Percentiles rank a stretch among this genome's conserved stretches.
phyloP scores from a whole-genome alignment of 2,113 vertebrate genomes.

The Scatophagus argus region DNA sequence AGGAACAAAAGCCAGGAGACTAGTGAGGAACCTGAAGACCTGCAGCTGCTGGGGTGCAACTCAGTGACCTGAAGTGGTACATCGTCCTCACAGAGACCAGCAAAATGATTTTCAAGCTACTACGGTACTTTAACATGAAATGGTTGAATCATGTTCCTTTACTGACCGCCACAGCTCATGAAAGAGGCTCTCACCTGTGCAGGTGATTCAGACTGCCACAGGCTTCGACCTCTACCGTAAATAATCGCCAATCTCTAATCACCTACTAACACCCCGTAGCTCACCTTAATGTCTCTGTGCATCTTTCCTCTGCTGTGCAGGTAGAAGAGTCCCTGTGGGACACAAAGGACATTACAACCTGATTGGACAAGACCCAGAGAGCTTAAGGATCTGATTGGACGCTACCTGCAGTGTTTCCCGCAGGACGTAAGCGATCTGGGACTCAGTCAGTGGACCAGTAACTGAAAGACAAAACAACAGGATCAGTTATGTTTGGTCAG shows the following conservation, averaged over 20 bases:
- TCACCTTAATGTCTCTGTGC: conserved; percentile 81
- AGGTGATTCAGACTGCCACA: neutral
- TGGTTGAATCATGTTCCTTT: too few relatives aligned
- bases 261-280: neutral
- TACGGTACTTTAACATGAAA: too few relatives aligned
- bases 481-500: neutral
- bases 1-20: too few relatives aligned
- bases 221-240: neutral
- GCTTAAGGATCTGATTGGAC: neutral
- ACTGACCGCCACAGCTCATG: too few relatives aligned
- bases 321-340: conserved; percentile 73
- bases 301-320: conserved; percentile 78
- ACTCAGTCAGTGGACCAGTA: conserved; percentile 91
- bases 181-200: neutral
- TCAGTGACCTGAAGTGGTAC: too few relatives aligned
- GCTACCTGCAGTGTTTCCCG: conserved; percentile 78
- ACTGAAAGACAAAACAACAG: conserved; percentile 78
- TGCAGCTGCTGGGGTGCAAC: too few relatives aligned
- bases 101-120: too few relatives aligned
- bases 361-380: conserved; percentile 73
- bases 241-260: neutral
- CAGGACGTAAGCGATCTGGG: conserved; percentile 85
- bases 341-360: neutral
- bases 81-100: too few relatives aligned
- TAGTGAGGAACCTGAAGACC: too few relatives aligned